These are phyloP conservation scores for Anthopleura sola DNA, from an alignment of 64 coral and sea anemone species.

Conservation along the genomic window DNA sequence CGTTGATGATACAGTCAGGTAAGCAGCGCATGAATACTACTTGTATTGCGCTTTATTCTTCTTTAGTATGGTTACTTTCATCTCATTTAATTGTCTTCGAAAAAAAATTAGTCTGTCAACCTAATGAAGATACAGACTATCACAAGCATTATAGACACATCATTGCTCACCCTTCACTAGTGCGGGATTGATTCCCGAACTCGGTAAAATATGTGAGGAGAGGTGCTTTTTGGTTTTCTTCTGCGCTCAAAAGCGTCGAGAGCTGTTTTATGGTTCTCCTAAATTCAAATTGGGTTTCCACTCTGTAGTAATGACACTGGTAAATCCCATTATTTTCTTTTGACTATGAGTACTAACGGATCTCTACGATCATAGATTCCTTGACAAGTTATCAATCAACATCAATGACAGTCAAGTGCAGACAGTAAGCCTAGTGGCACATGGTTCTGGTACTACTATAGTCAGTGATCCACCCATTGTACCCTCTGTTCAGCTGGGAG, in stretches of 20 bases:
- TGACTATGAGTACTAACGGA: too few species aligned
- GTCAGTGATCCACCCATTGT: conserved; percentile 85
- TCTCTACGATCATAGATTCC: conserved; percentile 50
- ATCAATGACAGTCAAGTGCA: conserved; percentile 85
- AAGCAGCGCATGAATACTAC: background rate
- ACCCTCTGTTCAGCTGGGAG: conserved; percentile 69
- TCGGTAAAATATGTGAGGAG: too few species aligned
- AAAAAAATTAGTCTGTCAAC: too few species aligned
- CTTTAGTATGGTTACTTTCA: too few species aligned
- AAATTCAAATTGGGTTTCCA: too few species aligned
- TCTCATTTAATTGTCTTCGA: too few species aligned
- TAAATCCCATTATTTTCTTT: background rate
- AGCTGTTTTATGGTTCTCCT: too few species aligned
- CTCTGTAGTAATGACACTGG: background rate
- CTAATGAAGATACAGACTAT: background rate
- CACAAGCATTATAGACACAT: too few species aligned
- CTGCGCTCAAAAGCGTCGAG: too few species aligned
- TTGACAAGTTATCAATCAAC: conserved; percentile 92
- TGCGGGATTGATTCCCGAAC: too few species aligned
- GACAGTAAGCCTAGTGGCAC: conserved; percentile 71
- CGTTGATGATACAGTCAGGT: conserved; percentile 93
- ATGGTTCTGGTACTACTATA: conserved; percentile 85
- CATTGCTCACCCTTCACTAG: too few species aligned
- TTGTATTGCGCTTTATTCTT: background rate
- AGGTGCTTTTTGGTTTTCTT: too few species aligned